These are phyloP conservation scores for Dyspetes luteomarginatus DNA, from an alignment of 2,888 invertebrate species.

Conservation along the genomic window DNA sequence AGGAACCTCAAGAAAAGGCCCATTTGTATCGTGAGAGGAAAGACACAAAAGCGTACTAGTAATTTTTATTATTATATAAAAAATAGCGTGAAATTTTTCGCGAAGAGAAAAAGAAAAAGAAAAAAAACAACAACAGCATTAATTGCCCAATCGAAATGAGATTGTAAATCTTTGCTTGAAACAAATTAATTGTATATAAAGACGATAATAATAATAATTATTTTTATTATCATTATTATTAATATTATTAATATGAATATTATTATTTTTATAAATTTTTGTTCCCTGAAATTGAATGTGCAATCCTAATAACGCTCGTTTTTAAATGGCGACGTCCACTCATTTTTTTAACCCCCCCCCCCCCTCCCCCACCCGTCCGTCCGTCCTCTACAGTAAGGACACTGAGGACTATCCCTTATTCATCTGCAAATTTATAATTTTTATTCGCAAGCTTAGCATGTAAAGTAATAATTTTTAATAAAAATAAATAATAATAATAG, in stretches of 20 bases:
- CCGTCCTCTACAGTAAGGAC: too few relatives aligned
- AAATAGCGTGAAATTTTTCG: slow-evolving; percentile 32
- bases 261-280: slow-evolving; percentile 27
- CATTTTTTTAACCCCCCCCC: too few relatives aligned
- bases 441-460: slow-evolving; percentile 55
- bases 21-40: slow-evolving; percentile 31
- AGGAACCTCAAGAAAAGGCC: slow-evolving; percentile 21
- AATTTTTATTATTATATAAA: slow-evolving; percentile 46
- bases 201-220: slow-evolving; percentile 49
- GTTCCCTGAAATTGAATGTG: slow-evolving; percentile 55
- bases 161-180: slow-evolving; percentile 58
- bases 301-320: slow-evolving; percentile 60
- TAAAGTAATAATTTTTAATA: slow-evolving; percentile 48
- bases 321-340: slow-evolving; percentile 23
- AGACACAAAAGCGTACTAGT: slow-evolving; percentile 47
- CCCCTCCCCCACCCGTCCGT: too few relatives aligned
- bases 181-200: slow-evolving; percentile 58
- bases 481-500: too few relatives aligned
- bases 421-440: slow-evolving; percentile 57
- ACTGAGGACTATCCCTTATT: background rate
- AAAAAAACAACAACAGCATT: too few relatives aligned
- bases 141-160: slow-evolving; percentile 37
- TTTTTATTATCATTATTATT: slow-evolving; percentile 34
- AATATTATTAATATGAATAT: slow-evolving; percentile 27
- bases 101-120: slow-evolving; percentile 34